Conservation (phyloP, 2,888 invertebrate genomes). For the Caenorhabditis sp. region DNA sequence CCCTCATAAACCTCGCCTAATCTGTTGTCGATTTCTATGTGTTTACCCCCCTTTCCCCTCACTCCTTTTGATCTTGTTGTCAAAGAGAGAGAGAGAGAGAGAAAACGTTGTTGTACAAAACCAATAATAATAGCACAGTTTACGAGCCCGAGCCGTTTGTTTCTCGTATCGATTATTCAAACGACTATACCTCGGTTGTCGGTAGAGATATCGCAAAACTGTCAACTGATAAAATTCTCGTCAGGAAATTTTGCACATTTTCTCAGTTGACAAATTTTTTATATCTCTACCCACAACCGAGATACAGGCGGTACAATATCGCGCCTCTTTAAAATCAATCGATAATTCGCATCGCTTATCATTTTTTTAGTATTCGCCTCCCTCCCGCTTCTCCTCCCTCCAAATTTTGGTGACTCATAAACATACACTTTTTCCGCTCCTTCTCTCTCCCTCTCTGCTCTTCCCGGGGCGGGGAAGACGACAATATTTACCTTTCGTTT, state of each 20-base stretch:
- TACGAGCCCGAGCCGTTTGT: slow-evolving; percentile 27
- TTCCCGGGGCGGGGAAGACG: too few relatives aligned
- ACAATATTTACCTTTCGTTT: slow-evolving; percentile 37
- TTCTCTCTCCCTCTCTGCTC: slow-evolving; percentile 11
- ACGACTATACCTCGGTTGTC: too few relatives aligned
- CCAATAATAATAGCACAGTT: slow-evolving; percentile 32
- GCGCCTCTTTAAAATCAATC: too few relatives aligned
- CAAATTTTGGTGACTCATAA: not conserved
- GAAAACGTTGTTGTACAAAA: too few relatives aligned
- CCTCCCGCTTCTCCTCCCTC: not conserved
- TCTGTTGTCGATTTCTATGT: slow-evolving; percentile 40
- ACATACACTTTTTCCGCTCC: not conserved
- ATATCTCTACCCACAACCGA: too few relatives aligned
- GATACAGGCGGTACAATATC: too few relatives aligned
- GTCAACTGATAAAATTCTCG: too few relatives aligned
- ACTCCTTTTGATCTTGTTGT: slow-evolving; percentile 23
- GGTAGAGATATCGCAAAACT: too few relatives aligned
- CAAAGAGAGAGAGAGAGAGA: not conserved
- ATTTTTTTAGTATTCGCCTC: not conserved
- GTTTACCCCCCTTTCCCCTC: slow-evolving; percentile 4
- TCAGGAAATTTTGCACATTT: too few relatives aligned
- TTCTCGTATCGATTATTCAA: too few relatives aligned
- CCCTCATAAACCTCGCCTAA: slow-evolving; percentile 19
- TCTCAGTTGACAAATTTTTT: too few relatives aligned
- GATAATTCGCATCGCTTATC: not conserved